Base-by-base conservation (phyloP, 2,797 vertebrate genomes). In the Ctenosaura bakeri region DNA sequence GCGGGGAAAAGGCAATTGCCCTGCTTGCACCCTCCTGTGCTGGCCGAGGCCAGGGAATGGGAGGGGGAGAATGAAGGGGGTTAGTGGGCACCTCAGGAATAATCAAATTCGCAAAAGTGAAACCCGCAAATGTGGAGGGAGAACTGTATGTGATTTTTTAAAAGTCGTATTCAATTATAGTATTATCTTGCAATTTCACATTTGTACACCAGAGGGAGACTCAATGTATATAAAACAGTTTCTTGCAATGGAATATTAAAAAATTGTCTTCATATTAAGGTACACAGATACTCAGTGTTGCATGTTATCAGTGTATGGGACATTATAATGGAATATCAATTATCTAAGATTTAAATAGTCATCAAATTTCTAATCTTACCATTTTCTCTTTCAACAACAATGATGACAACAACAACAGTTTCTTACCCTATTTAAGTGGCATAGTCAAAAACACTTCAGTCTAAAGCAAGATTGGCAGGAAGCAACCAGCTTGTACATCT, bases 131-230 rank as follows among this genome's bases (percentile, higher is more conserved):
- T 46, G 42, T 46, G 42, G 42, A 46, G 42, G 42, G 42, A 46
- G 42, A 46, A 46, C 42, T 46, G 42, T 46, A 46, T 46, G 42
- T 4, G 4, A 46, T 46, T 46, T 46, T 46, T 46, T 46, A 46
- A 46, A 46, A 22, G 62, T 85, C 4, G 24, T 88, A 2, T 59
- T 91, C 84, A 22, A 76, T 59, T 6, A 59, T 62, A 10, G 46
- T 73, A 62, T 1, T 20, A 71, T 64, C 86, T 91, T 89, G 46
- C 38, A 79, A 38, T 16, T 42, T 79, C 66, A 85, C 1, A 90
- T 91, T 66, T 91, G 83, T 35, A 46, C 79, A 90, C 86, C 26
- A 91, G 88, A 20, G 73, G 85, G 92, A 91, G 62, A 89, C 18
- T 81, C 1, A 88, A 20, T 16, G 22, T 8, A 4, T 0, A 83